A percentile compares a stretch with the other conserved stretches of the same genome.
phyloP scores from a whole-genome alignment of 92 coral and sea anemone species.

The Paramuricea clavata region DNA sequence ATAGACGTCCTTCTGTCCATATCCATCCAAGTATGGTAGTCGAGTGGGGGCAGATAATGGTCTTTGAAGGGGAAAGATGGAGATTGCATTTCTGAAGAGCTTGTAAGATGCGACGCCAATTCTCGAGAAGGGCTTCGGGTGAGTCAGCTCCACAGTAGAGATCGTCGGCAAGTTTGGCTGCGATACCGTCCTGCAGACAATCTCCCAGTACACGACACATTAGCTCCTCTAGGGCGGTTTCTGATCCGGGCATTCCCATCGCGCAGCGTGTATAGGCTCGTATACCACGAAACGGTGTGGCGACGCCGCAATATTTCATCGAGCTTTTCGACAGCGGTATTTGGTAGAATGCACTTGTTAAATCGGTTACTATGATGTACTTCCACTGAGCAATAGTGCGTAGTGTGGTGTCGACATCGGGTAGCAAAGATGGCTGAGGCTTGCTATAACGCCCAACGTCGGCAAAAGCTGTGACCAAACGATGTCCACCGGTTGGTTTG shows the following conservation, averaged over 20 bases:
- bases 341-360: conserved; percentile 46
- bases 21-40: conserved; percentile 69
- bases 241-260: conserved; percentile 43
- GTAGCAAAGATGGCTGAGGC: conserved; percentile 68
- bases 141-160: conserved; percentile 59
- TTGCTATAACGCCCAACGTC: conserved; percentile 66
- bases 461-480: conserved; percentile 61
- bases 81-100: conserved; percentile 45
- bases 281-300: conserved; percentile 39
- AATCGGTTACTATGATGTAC: conserved; percentile 31
- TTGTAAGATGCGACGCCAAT: conserved; percentile 40
- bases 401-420: conserved; percentile 66
- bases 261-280: conserved; percentile 32
- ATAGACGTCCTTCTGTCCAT: conserved; percentile 62
- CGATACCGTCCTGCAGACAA: conserved; percentile 25
- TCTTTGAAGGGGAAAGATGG: conserved; percentile 53
- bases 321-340: conserved; percentile 53
- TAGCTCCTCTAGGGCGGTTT: conserved; percentile 38
- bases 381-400: conserved; percentile 58
- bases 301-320: conserved; percentile 44
- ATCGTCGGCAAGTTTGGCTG: conserved; percentile 52
- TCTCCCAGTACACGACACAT: conserved; percentile 42
- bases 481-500: conserved; percentile 53
- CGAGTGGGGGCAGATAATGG: conserved; percentile 46
- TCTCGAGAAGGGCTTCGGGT: conserved; percentile 42